A percentile compares a stretch with the other conserved stretches of the same genome.
Conservation (phyloP, 1,140 invertebrate species). For the Leguminivora glycinivorella region DNA sequence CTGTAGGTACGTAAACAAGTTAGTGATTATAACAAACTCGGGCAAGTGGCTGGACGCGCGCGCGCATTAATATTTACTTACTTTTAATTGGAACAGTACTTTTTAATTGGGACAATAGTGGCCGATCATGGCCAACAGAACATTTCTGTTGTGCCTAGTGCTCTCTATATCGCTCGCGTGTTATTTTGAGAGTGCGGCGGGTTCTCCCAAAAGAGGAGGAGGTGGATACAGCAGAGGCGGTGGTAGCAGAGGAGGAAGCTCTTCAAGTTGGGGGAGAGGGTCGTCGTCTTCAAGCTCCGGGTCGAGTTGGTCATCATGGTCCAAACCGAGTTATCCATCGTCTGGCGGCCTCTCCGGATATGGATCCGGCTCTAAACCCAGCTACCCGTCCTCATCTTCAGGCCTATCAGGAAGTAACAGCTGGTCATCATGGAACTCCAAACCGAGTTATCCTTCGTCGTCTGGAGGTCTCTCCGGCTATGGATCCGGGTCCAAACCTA, state of each 20-base stretch:
- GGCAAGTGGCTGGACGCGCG: not conserved
- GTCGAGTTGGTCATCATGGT: conserved; percentile 12
- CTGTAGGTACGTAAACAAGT: not conserved
- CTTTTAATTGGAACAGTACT: not conserved
- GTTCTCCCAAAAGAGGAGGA: not conserved
- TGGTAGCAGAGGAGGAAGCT: not conserved
- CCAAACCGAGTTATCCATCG: conserved; percentile 25
- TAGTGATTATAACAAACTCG: conserved; percentile 18
- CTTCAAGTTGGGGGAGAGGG: not conserved
- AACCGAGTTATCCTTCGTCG: conserved; percentile 36
- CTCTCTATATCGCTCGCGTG: conserved; percentile 31
- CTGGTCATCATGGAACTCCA: conserved; percentile 14
- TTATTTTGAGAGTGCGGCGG: conserved; percentile 32
- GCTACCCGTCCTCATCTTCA: conserved; percentile 20
- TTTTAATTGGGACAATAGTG: conserved; percentile 5
- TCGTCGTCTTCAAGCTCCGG: conserved; percentile 1
- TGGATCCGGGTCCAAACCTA: conserved; percentile 23
- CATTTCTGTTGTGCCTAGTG: conserved; percentile 43
- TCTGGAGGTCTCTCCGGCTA: conserved; percentile 23
- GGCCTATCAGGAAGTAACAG: conserved; percentile 36
- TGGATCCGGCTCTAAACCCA: not conserved
- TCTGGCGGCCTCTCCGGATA: conserved; percentile 21
- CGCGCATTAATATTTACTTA: not conserved
- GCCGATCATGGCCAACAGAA: conserved; percentile 44
- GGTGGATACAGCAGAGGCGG: not conserved